Base-by-base conservation (phyloP, 1,140 invertebrate genomes). In the Pogonomyrmex barbatus region DNA sequence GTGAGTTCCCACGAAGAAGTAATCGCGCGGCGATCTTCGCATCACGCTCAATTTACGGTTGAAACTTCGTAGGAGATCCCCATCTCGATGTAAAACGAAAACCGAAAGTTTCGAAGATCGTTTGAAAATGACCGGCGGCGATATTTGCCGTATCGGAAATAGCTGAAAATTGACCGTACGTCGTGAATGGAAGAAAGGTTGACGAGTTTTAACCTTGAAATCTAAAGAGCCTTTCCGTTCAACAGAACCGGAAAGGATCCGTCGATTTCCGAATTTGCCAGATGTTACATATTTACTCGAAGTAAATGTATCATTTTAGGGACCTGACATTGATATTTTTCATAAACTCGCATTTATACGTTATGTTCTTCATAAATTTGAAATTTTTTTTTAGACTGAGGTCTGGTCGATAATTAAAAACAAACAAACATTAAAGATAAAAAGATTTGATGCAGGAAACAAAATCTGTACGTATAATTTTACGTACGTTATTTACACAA, bases 191-290 rank as follows among this genome's bases (percentile, higher is more conserved):
- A 30, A 47, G 24, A 77, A 63, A 33, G 17, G 9, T 33, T 63
- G 56, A 60, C 24, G 24, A 47, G 39, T 62, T 42, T 39, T 30
- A 36, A 75, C 33, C 2, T 2, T 45, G 14, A 30, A 56, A 14
- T 12, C 42, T 47, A n/a, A 52, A 39, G 45, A 67, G 45, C 30
- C 42, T 67, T 52, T 79, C 17, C 30, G 17, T 77, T 77, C 14
- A 67, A 47, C n/a, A n/a, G 47, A 33, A 50, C 24, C 42, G 36
- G 5, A n/a, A 4, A 42, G 6, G 17, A 76, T 24, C 58, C 24
- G 39, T 39, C 4, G 33, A 65, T 4, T 67, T 65, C 10, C 33
- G 45, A 65, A 78, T 12, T 65, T 65, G 60, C 1, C 60, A 52
- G 47, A 67, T 67, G 36, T 24, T 0, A 24, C 24, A 24, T 24